phyloP scores from a whole-genome alignment of 30 jellyfish, hydroid and myxozoan species.

The Clytia hemisphaerica region DNA sequence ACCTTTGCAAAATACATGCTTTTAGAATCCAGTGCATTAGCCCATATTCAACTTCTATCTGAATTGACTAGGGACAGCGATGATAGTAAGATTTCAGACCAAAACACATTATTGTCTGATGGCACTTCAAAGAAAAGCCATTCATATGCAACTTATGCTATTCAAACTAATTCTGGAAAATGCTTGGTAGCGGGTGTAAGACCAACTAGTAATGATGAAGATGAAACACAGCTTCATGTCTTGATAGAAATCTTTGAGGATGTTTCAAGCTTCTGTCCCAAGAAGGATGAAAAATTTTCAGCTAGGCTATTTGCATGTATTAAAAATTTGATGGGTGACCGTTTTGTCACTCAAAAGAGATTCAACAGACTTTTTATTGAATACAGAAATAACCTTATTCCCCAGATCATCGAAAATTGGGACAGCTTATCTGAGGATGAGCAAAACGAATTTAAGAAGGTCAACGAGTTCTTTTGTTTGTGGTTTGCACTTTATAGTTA shows the following conservation, averaged over 20 bases:
- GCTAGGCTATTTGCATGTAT: slow-evolving; percentile 1
- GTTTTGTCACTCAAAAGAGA: slow-evolving; percentile 29
- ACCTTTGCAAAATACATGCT: too few relatives aligned
- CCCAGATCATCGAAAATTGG: slow-evolving; percentile 22
- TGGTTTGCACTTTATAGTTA: slow-evolving; percentile 39
- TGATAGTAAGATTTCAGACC: too few relatives aligned
- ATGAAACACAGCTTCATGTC: slow-evolving; percentile 20
- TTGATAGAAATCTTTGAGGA: slow-evolving; percentile 10
- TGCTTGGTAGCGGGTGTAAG: slow-evolving; percentile 1
- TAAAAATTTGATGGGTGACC: slow-evolving; percentile 33
- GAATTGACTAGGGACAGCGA: too few relatives aligned
- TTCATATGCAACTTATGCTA: too few relatives aligned
- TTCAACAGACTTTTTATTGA: slow-evolving; percentile 14
- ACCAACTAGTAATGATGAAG: slow-evolving; percentile 17
- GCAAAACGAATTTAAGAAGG: background rate
- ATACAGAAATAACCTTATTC: slow-evolving; percentile 18
- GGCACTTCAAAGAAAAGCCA: too few relatives aligned
- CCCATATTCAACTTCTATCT: too few relatives aligned
- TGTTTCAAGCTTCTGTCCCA: background rate
- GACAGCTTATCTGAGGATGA: background rate
- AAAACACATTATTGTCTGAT: too few relatives aligned
- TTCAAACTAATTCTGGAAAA: too few relatives aligned
- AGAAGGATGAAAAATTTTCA: background rate
- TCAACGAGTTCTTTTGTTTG: slow-evolving; percentile 36
- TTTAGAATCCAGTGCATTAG: too few relatives aligned